Evolutionary conservation across 1,140 invertebrate species (phyloP).

Genomic region (Danaus melanippus): DNA sequence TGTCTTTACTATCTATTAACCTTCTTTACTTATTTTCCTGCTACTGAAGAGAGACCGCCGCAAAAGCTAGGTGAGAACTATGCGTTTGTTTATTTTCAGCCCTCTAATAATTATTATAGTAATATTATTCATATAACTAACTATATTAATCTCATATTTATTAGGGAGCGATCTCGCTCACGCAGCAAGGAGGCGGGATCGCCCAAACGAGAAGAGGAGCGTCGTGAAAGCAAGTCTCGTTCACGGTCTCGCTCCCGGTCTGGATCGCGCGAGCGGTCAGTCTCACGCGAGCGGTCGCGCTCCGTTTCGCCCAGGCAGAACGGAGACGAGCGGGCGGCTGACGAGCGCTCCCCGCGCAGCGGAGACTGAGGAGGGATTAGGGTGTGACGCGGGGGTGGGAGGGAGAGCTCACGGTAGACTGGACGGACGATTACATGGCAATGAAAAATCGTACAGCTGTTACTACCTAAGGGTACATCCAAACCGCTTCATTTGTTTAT

Average conservation of each 20-base stretch:
- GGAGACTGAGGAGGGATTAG: slow-evolving; percentile 37
- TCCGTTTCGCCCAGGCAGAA: slow-evolving; percentile 55
- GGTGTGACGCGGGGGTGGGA: neutral
- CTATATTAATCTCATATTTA: slow-evolving; percentile 3
- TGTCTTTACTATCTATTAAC: slow-evolving; percentile 30
- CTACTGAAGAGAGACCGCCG: slow-evolving; percentile 39
- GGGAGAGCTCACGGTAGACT: neutral
- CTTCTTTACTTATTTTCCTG: slow-evolving; percentile 44
- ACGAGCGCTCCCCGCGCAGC: slow-evolving; percentile 55
- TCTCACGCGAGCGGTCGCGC: slow-evolving; percentile 43
- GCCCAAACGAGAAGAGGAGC: slow-evolving; percentile 54
- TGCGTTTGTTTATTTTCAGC: slow-evolving; percentile 3
- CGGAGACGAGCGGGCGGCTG: slow-evolving; percentile 45
- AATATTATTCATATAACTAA: too few species aligned
- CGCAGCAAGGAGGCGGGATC: slow-evolving; percentile 64
- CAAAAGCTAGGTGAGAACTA: slow-evolving; percentile 39
- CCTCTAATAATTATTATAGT: too few species aligned
- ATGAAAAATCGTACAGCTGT: too few species aligned
- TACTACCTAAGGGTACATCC: too few species aligned
- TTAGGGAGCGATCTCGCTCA: slow-evolving; percentile 66
- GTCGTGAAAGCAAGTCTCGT: slow-evolving; percentile 49
- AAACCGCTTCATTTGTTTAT: too few species aligned
- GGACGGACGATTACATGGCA: too few species aligned
- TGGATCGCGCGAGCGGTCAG: slow-evolving; percentile 39
- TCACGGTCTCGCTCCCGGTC: slow-evolving; percentile 50